phyloP scores from a whole-genome alignment of 2,888 invertebrate genomes.

The Achlya flavicornis region DNA sequence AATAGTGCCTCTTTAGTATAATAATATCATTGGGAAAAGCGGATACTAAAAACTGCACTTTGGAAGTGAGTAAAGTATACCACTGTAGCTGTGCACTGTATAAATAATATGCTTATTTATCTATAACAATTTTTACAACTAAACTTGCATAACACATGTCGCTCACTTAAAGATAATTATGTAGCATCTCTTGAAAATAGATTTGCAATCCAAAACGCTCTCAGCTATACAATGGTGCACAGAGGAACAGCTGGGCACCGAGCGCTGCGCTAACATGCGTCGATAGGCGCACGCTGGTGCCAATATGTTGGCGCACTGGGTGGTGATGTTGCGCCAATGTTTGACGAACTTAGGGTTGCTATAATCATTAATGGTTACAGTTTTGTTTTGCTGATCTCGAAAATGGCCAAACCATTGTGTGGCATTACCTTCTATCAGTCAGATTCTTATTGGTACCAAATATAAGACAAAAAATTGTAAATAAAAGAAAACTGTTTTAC shows the following conservation, averaged over 20 bases:
- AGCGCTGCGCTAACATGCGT: constrained; percentile 19
- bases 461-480: no score
- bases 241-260: constrained; percentile 34
- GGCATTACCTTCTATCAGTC: no score
- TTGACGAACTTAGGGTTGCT: constrained; percentile 10
- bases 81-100: no score
- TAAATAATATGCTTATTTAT: no score
- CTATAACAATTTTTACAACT: neutral
- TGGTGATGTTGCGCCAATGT: constrained; percentile 21
- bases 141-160: constrained; percentile 8
- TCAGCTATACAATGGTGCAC: constrained; percentile 20
- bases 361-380: neutral
- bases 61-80: no score
- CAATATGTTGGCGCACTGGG: constrained; percentile 53
- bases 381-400: no score
- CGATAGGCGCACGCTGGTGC: constrained; percentile 37
- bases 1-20: no score
- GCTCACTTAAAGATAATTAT: constrained; percentile 11
- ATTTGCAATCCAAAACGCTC: constrained; percentile 43
- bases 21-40: no score
- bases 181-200: constrained; percentile 36
- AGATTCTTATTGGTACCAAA: no score
- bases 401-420: no score
- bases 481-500: no score
- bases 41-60: no score